A percentile compares a stretch with the other conserved stretches of the same genome.
Conservation (phyloP, 1,140 invertebrate genomes). For the Lordiphosa clarofinis region DNA sequence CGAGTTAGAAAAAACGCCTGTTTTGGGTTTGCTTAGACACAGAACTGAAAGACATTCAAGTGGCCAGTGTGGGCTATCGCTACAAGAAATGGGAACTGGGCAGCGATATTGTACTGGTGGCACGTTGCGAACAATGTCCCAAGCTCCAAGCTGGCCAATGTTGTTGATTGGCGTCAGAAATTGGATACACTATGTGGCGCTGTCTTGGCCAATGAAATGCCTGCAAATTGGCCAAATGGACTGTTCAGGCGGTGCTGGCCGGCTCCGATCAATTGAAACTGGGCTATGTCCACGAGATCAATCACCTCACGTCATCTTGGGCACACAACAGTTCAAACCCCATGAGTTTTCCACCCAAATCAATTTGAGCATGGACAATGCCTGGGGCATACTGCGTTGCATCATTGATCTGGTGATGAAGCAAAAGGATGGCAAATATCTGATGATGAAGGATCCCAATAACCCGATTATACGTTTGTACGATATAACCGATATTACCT, state of each 20-base stretch:
- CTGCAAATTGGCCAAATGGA: slow-evolving; percentile 99
- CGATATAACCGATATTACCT: slow-evolving; percentile 98
- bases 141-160: slow-evolving; percentile 94
- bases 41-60: slow-evolving; percentile 93
- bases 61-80: slow-evolving; percentile 96
- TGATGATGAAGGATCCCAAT: slow-evolving; percentile 99
- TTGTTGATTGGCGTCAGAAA: slow-evolving; percentile 99
- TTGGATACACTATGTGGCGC: slow-evolving; percentile 98
- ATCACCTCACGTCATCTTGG: slow-evolving; percentile 97
- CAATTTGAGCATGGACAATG: slow-evolving; percentile 99
- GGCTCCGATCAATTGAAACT: slow-evolving; percentile 99
- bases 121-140: too few species aligned
- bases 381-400: slow-evolving; percentile 98
- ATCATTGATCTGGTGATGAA: slow-evolving; percentile 99
- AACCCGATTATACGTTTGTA: slow-evolving; percentile 98
- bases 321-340: slow-evolving; percentile 99
- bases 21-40: too few species aligned
- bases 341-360: slow-evolving; percentile 99
- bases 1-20: too few species aligned
- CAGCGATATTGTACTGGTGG: slow-evolving; percentile 91
- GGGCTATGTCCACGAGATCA: slow-evolving; percentile 97
- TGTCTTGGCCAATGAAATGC: slow-evolving; percentile 99
- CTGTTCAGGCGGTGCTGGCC: slow-evolving; percentile 96
- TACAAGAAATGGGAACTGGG: slow-evolving; percentile 98
- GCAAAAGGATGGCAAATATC: slow-evolving; percentile 97